These are phyloP conservation scores for Bactericera cockerelli DNA, from an alignment of 1,140 invertebrate genomes.

Conservation along the genomic window DNA sequence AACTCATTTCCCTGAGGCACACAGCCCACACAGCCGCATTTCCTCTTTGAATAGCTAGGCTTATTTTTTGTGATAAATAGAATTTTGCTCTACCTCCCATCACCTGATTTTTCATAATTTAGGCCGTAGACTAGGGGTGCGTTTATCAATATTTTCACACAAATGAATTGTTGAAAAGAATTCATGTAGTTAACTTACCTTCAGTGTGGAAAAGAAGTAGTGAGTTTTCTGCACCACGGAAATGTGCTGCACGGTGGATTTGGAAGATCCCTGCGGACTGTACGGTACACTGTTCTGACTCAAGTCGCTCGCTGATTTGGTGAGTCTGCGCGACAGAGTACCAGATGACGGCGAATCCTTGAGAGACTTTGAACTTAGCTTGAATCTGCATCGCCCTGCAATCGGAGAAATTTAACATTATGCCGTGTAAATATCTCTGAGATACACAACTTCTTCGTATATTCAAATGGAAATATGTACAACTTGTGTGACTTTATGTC, in stretches of 20 bases:
- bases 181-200: background rate
- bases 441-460: too few species aligned
- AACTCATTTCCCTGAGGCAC: too few species aligned
- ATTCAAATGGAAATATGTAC: too few species aligned
- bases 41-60: too few species aligned
- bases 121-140: too few species aligned
- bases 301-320: conserved; percentile 8
- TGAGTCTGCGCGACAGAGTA: background rate
- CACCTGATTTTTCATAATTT: too few species aligned
- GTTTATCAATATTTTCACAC: too few species aligned
- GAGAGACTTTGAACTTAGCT: background rate
- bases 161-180: background rate
- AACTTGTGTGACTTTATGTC: too few species aligned
- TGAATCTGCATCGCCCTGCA: background rate
- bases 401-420: background rate
- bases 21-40: too few species aligned
- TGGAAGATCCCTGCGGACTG: background rate
- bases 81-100: too few species aligned
- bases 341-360: conserved; percentile 2
- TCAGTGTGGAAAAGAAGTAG: background rate
- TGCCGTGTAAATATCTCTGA: too few species aligned
- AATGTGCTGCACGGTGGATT: conserved; percentile 7
- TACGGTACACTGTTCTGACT: background rate
- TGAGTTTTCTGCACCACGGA: conserved; percentile 1
- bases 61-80: too few species aligned